Evolutionary conservation across 2,113 vertebrate genomes (phyloP), one percentile per base, ranked within the genome.

Genomic region (Chascanopsetta lugubris): DNA sequence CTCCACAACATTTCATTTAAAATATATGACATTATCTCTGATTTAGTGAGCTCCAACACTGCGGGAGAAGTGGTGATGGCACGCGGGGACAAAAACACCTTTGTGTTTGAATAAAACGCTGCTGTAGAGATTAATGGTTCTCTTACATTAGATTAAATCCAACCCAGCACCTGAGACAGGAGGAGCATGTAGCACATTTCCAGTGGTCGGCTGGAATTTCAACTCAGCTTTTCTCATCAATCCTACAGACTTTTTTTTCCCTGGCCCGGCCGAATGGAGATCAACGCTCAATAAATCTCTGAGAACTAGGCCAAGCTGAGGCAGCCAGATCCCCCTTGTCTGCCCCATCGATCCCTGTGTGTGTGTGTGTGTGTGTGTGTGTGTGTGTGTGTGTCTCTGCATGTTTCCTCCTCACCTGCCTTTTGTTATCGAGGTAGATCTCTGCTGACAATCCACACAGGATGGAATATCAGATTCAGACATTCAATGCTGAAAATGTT

Each of bases 251-350:
- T 85, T 87, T 85, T 87, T 85, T 82, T 79, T 62, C 46, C 43
- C 71, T 22, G 61, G 82, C 63, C 72, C 38, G 47, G 79, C 80
- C 72, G 40, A 86, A 86, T 85, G 85, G 86, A 89, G 83, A 87
- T 90, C 82, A 82, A 77, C 24, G 21, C 69, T 89, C 87, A 82
- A 88, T 89, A 88, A 87, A 88, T 89, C 82, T 88, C 82, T 85
- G 87, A 85, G 85, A 90, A 88, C 82, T 88, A 84, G 87, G 88
- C 81, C 86, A 82, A 77, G 77, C 80, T 63, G 64, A 83, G 50
- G 76, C 68, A 69, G 76, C 72, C 71, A 77, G 78, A 88, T 81
- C 70, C 66, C 75, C 61, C 26, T 29, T 57, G 58, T 38, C 50
- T 43, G 60, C 20, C 38, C 47, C 81, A 85, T 89, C 63, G 78